A percentile compares a stretch with the other conserved stretches of the same genome.
Evolutionary conservation across 2,888 invertebrate species (phyloP).

Genomic region (Mimachlamys varia): DNA sequence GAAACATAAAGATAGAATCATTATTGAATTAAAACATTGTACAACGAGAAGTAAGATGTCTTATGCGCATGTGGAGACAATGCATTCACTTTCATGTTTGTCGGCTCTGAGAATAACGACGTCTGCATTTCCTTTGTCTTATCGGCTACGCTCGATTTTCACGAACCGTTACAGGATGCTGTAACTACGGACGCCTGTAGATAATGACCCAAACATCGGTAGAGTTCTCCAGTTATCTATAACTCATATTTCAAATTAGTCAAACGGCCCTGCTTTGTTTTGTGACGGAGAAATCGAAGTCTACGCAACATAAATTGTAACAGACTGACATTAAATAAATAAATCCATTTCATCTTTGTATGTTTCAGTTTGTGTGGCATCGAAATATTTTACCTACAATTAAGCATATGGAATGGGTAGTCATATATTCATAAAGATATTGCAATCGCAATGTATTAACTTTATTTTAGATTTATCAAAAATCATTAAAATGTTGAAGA

Average conservation of each 20-base stretch:
- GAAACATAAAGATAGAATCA: constrained; percentile 22
- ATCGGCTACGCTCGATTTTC: not conserved
- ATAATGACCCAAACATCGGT: not conserved
- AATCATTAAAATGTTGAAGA: too few species aligned
- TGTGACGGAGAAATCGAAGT: too few species aligned
- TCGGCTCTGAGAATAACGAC: not conserved
- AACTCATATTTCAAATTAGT: not conserved
- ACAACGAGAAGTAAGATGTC: constrained; percentile 28
- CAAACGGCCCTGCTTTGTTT: too few species aligned
- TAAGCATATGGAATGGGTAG: too few species aligned
- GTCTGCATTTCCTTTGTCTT: not conserved
- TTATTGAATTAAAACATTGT: constrained; percentile 11
- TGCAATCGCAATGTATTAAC: too few species aligned
- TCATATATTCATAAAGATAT: too few species aligned
- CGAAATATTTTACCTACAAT: too few species aligned
- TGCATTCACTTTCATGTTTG: not conserved
- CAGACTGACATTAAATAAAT: too few species aligned
- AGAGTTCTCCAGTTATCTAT: not conserved
- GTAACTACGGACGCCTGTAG: not conserved
- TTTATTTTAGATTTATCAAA: too few species aligned
- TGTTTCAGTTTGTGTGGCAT: too few species aligned
- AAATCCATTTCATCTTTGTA: too few species aligned
- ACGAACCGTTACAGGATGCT: not conserved
- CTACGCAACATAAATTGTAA: too few species aligned
- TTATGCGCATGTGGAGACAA: not conserved